Percentiles rank a stretch among this genome's conserved stretches.
Evolutionary conservation across 1,140 invertebrate species (phyloP).

Genomic region (Globodera ellingtonae): DNA sequence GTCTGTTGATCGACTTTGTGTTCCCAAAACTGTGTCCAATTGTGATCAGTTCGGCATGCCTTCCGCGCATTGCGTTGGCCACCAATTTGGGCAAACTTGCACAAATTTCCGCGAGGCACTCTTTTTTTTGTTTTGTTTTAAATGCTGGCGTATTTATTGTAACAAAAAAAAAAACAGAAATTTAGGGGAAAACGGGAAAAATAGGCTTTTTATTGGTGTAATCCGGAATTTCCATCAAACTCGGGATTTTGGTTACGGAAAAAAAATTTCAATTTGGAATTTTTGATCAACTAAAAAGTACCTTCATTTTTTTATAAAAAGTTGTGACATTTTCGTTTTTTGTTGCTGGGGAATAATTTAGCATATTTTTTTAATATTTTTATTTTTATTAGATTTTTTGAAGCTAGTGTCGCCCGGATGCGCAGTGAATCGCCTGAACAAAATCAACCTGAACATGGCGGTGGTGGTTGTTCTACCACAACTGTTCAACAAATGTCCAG

Average conservation of each 20-base stretch:
- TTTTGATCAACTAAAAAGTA: no score
- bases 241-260: no score
- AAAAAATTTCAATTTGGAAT: no score
- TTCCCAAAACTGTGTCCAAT: conserved; percentile 56
- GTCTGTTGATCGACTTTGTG: conserved; percentile 61
- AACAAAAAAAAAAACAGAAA: no score
- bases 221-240: no score
- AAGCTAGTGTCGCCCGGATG: conserved; percentile 32
- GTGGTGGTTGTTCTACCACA: not conserved
- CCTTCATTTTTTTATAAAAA: not conserved
- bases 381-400: conserved; percentile 34
- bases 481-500: conserved; percentile 2
- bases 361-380: not conserved
- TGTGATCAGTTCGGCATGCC: conserved; percentile 27
- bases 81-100: conserved; percentile 39
- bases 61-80: conserved; percentile 46
- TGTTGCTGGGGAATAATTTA: no score
- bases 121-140: no score
- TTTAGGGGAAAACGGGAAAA: no score
- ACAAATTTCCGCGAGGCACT: conserved; percentile 42
- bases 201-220: no score
- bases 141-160: no score
- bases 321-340: no score
- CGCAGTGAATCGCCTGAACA: conserved; percentile 24
- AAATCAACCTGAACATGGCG: not conserved